These are phyloP conservation scores for Torymus tubicola DNA, from an alignment of 2,888 invertebrate genomes.

Conservation along the genomic window DNA sequence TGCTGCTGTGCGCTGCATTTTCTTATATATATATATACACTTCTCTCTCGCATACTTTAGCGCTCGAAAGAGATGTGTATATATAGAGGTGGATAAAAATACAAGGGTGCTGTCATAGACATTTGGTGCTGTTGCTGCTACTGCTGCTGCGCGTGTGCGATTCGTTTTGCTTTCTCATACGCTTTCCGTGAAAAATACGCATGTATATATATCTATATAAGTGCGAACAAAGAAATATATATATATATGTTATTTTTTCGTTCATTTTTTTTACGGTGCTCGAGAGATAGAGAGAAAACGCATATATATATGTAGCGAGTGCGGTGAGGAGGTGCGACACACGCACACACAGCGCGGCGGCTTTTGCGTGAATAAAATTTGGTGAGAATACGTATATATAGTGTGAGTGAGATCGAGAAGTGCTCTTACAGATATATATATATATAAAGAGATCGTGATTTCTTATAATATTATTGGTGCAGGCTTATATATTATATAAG, in stretches of 20 bases:
- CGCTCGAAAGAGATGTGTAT: background rate
- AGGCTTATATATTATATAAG: slow-evolving; percentile 31
- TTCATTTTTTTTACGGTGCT: slow-evolving; percentile 46
- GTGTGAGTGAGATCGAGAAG: slow-evolving; percentile 21
- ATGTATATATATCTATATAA: too few relatives aligned
- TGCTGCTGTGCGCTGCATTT: slow-evolving; percentile 1
- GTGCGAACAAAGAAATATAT: too few relatives aligned
- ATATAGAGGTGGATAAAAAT: slow-evolving; percentile 1
- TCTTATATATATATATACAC: background rate
- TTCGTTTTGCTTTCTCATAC: slow-evolving; percentile 3
- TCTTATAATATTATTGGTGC: slow-evolving; percentile 45
- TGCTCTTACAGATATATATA: slow-evolving; percentile 42
- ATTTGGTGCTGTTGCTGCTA: slow-evolving; percentile 32
- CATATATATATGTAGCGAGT: background rate
- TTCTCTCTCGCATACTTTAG: background rate
- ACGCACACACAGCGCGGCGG: slow-evolving; percentile 18
- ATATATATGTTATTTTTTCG: slow-evolving; percentile 8
- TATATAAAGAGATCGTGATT: too few relatives aligned
- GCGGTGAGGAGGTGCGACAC: slow-evolving; percentile 35
- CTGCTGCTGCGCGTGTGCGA: too few relatives aligned
- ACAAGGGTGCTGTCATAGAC: slow-evolving; percentile 33
- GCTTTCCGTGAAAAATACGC: too few relatives aligned
- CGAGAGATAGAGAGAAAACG: slow-evolving; percentile 9
- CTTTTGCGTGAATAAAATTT: slow-evolving; percentile 31
- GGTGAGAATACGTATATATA: slow-evolving; percentile 33